Conservation (phyloP, 2,113 vertebrate genomes). For the Coracopsis vasa region DNA sequence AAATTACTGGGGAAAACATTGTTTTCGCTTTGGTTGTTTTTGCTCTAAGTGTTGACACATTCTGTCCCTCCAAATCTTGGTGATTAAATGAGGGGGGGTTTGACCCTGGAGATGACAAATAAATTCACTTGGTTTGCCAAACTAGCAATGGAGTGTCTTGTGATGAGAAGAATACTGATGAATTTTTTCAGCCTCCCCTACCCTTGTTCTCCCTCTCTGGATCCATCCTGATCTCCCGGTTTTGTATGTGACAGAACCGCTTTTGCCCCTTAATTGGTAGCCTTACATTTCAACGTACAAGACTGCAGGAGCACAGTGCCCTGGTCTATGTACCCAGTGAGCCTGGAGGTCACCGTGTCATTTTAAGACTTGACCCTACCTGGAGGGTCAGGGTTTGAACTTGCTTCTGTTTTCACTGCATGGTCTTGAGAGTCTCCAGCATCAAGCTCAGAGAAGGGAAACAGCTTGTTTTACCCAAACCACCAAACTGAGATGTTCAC, state of each 20-base stretch:
- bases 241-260: accelerated
- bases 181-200: background rate
- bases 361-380: background rate
- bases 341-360: background rate
- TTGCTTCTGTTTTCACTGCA: background rate
- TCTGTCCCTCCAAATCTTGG: background rate
- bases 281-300: background rate
- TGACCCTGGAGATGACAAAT: conserved; percentile 24
- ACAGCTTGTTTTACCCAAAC: background rate
- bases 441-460: background rate
- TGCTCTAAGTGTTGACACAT: background rate
- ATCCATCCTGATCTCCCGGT: background rate
- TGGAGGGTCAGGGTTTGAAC: background rate
- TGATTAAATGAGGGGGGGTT: background rate
- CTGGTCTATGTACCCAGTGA: background rate
- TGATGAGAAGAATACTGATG: background rate
- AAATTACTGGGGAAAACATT: background rate
- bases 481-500: background rate
- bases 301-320: background rate
- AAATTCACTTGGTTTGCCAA: conserved; percentile 41
- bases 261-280: background rate
- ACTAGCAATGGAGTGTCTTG: conserved; percentile 26
- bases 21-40: background rate
- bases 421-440: background rate
- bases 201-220: background rate